Base-by-base conservation (phyloP, 1,140 invertebrate genomes). In the Diachasmimorpha longicaudata region DNA sequence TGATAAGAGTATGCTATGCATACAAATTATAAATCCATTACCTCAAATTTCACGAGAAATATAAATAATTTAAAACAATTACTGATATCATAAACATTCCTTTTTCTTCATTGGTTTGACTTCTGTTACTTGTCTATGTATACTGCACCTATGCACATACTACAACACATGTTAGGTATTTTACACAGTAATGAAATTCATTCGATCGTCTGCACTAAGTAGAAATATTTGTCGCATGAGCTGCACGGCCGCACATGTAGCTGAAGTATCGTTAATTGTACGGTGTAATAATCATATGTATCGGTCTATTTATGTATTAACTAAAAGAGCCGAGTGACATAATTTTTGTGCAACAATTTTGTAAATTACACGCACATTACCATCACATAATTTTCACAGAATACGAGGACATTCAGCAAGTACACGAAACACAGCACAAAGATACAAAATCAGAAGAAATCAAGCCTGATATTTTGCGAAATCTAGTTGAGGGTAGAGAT, bases 341-440 rank as follows among this genome's bases (percentile, higher is more conserved):
- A 0, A 63, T 25, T 13, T 63, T 63, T 25, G 3, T 42, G 9
- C 19, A 63, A 25, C 11, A 23, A 14, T 25, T 63, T 25, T 31
- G 31, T 81, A 75, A 71, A 48, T 84, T 77, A 88, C 87, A 87
- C 84, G 76, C 81, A 85, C 82, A 85, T 87, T 86, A 80, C 86
- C 36, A 37, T 79, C 81, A 88, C 86, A 88, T 87, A 86, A 82
- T 89, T 89, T 89, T 85, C 88, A 87, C 88, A 89, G 88, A 89
- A 89, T 89, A 89, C 88, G 87, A 88, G 87, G 88, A 88, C 85
- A 89, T 86, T 87, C 84, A 79, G 85, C 85, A 89, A 84, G 86
- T 82, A 88, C 83, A 88, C 86, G 88, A 79, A 81, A 88, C 85
- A 89, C 83, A 83, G 78, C 87, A 82, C 78, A 88, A 86, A 86